These are phyloP conservation scores for Rhinoderma darwinii DNA, from an alignment of 2,113 vertebrate genomes.

Conservation along the genomic window DNA sequence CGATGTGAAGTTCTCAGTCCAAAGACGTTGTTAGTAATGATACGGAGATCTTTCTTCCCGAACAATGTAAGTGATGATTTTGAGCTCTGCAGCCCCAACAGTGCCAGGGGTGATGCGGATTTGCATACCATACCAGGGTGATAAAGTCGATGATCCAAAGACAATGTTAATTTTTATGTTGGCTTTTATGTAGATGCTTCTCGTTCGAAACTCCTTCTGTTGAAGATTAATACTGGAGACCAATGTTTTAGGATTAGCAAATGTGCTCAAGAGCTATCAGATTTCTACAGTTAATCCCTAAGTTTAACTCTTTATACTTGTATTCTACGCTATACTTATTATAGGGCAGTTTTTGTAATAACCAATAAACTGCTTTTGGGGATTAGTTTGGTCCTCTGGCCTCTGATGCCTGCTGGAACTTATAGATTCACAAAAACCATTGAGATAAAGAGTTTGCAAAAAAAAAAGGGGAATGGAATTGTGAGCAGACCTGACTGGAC, in stretches of 20 bases:
- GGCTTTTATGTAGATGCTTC: not conserved
- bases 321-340: not conserved
- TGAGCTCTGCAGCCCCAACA: not conserved
- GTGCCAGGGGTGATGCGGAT: too few species aligned
- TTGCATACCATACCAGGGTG: not conserved
- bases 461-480: too few species aligned
- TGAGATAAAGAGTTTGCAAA: too few species aligned
- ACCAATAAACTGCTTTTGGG: not conserved
- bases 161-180: not conserved
- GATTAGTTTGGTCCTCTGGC: not conserved
- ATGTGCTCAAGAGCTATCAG: not conserved
- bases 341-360: not conserved
- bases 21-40: not conserved
- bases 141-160: not conserved
- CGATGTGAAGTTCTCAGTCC: not conserved
- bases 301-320: constrained; percentile 17
- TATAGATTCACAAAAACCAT: too few species aligned
- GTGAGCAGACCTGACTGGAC: too few species aligned
- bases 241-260: constrained; percentile 19
- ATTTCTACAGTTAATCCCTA: constrained; percentile 36
- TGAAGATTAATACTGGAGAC: not conserved
- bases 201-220: not conserved
- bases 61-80: not conserved
- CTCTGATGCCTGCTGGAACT: not conserved
- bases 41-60: too few species aligned